Percentiles rank a stretch among this genome's conserved stretches.
Evolutionary conservation across 2,888 invertebrate species (phyloP).

Genomic region (Quadriops clusia): DNA sequence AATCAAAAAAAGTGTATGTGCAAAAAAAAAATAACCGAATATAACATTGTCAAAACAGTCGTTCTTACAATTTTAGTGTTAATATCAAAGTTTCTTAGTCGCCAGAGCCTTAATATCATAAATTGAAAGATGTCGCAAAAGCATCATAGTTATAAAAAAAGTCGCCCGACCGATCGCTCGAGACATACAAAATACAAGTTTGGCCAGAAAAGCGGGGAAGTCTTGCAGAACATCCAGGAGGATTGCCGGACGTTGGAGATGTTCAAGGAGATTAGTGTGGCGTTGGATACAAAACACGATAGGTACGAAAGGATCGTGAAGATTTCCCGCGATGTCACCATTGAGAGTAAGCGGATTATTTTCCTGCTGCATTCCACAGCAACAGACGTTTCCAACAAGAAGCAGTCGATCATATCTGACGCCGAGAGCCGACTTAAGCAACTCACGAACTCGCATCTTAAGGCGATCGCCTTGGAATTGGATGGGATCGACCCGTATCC

Average conservation of each 20-base stretch:
- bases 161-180: too few relatives aligned
- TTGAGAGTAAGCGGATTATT: slow-evolving; percentile 82
- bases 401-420: slow-evolving; percentile 43
- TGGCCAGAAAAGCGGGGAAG: slow-evolving; percentile 37
- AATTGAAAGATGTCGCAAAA: too few relatives aligned
- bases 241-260: slow-evolving; percentile 44
- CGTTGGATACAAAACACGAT: slow-evolving; percentile 69
- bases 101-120: too few relatives aligned
- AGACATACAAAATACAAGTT: too few relatives aligned
- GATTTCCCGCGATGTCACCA: slow-evolving; percentile 70
- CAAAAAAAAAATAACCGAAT: too few relatives aligned
- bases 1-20: too few relatives aligned
- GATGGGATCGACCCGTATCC: slow-evolving; percentile 57
- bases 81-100: too few relatives aligned
- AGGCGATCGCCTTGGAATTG: slow-evolving; percentile 62
- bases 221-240: slow-evolving; percentile 37
- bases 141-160: too few relatives aligned
- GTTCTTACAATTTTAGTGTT: too few relatives aligned
- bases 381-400: slow-evolving; percentile 40
- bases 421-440: slow-evolving; percentile 56
- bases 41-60: too few relatives aligned
- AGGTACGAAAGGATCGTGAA: slow-evolving; percentile 74
- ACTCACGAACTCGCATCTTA: slow-evolving; percentile 48
- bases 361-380: slow-evolving; percentile 70
- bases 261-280: slow-evolving; percentile 51